These are phyloP conservation scores for Ciconia nigra DNA, from an alignment of 2,797 vertebrate genomes.

Conservation along the genomic window DNA sequence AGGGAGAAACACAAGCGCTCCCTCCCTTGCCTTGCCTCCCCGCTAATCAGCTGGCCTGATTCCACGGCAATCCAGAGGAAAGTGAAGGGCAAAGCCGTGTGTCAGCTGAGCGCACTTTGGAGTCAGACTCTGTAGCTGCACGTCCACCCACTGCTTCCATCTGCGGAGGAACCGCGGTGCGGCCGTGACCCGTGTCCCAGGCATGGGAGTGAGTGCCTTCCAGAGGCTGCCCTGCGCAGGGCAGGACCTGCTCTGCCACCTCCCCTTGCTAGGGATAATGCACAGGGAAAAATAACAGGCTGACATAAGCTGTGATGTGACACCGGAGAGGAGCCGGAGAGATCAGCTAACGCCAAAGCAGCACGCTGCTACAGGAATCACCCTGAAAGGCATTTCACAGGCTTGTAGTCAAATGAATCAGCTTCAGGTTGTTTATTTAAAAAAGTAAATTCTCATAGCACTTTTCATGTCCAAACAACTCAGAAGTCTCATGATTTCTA, in stretches of 20 bases:
- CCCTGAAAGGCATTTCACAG: neutral
- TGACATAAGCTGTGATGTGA: neutral
- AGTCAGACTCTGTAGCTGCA: neutral
- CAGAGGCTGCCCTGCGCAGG: neutral
- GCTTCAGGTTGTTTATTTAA: conserved; percentile 34
- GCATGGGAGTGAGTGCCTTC: neutral
- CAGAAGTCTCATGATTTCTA: conserved; percentile 58
- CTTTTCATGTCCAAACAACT: conserved; percentile 53
- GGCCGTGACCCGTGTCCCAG: fast-evolving
- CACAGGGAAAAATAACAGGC: neutral
- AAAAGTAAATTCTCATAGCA: conserved; percentile 37
- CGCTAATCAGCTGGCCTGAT: neutral
- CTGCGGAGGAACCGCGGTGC: fast-evolving
- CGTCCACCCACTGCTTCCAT: neutral
- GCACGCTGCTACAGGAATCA: neutral
- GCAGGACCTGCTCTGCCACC: neutral
- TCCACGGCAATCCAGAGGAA: neutral
- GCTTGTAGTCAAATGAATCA: conserved; percentile 27
- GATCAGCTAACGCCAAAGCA: neutral
- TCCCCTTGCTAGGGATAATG: neutral
- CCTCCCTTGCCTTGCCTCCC: neutral
- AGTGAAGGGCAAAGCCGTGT: neutral
- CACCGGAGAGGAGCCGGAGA: neutral
- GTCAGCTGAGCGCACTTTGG: neutral
- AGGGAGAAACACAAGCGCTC: neutral